Evolutionary conservation across 1,140 invertebrate species (phyloP).

Genomic region (Diuraphis noxia): DNA sequence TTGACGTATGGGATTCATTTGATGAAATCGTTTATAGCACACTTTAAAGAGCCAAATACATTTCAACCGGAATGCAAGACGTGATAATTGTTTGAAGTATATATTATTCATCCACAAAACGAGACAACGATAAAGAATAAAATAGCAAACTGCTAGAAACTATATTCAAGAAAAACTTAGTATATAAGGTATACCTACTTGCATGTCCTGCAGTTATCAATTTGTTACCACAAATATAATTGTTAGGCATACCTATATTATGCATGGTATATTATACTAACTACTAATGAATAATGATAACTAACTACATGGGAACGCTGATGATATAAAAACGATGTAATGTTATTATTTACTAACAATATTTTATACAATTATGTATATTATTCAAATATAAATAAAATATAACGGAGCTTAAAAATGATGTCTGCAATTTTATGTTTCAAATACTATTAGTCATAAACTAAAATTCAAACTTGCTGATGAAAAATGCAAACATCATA

Average conservation of each 20-base stretch:
- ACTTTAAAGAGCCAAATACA: background rate
- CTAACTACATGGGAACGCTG: no score
- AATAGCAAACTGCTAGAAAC: background rate
- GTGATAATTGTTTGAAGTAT: background rate
- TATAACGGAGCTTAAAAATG: no score
- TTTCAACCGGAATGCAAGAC: background rate
- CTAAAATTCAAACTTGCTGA: no score
- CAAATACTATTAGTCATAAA: no score
- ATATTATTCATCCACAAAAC: background rate
- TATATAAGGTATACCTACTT: background rate
- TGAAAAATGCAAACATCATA: no score
- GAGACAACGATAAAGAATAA: background rate
- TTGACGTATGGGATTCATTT: conserved; percentile 8
- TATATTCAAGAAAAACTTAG: background rate
- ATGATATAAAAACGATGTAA: no score
- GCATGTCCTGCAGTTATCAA: background rate
- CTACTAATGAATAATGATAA: no score
- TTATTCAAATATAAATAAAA: no score
- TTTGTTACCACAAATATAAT: no score
- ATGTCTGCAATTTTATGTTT: no score
- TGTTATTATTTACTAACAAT: no score
- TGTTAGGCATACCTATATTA: background rate
- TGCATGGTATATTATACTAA: background rate
- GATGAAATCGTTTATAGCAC: background rate
- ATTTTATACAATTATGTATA: no score